phyloP scores from a whole-genome alignment of 2,113 vertebrate genomes.

The Stegastes partitus region DNA sequence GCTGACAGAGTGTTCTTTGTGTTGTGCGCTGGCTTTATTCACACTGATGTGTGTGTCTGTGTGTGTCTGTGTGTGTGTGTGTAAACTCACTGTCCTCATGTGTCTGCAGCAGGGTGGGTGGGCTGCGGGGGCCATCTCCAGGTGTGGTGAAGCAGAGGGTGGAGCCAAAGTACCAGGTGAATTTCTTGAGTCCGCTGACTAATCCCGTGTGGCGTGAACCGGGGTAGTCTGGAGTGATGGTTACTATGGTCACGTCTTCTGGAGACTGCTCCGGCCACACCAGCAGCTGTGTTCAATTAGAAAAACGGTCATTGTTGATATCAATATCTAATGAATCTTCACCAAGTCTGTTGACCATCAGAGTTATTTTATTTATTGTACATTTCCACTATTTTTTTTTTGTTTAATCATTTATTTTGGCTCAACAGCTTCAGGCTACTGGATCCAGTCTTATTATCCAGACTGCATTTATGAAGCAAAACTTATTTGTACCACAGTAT shows the following conservation, averaged over 20 bases:
- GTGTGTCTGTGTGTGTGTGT: background rate
- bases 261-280: slow-evolving; percentile 90
- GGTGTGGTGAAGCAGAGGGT: slow-evolving; percentile 96
- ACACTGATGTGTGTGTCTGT: background rate
- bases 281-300: slow-evolving; percentile 83
- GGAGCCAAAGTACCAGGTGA: slow-evolving; percentile 90
- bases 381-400: slow-evolving; percentile 22
- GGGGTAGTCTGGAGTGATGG: slow-evolving; percentile 94
- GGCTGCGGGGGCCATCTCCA: slow-evolving; percentile 91
- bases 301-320: slow-evolving; percentile 7
- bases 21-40: slow-evolving; percentile 40
- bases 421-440: slow-evolving; percentile 32
- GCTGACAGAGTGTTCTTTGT: slow-evolving; percentile 21
- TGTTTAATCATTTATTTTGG: slow-evolving; percentile 18
- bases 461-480: slow-evolving; percentile 34
- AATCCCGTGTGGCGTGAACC: slow-evolving; percentile 89
- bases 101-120: slow-evolving; percentile 88
- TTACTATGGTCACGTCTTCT: slow-evolving; percentile 83
- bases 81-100: slow-evolving; percentile 93
- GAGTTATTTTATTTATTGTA: background rate
- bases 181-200: slow-evolving; percentile 91
- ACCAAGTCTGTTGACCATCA: background rate
- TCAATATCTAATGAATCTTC: slow-evolving; percentile 2
- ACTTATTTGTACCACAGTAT: slow-evolving; percentile 14
- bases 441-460: slow-evolving; percentile 38